phyloP scores from a whole-genome alignment of 2,888 invertebrate genomes.

The Dasysyrphus albostriatus region DNA sequence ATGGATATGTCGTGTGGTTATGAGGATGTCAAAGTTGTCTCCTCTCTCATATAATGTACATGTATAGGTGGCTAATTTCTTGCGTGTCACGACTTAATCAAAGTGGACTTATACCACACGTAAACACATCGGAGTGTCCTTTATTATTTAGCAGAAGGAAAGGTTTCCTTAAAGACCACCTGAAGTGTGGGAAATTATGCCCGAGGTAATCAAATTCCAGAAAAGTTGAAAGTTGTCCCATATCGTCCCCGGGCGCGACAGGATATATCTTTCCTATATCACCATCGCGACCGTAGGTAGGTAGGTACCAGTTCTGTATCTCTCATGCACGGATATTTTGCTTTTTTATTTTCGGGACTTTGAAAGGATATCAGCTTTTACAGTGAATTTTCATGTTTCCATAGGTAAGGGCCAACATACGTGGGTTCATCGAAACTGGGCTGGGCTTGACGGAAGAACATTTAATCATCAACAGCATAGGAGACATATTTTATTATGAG shows the following conservation, averaged over 20 bases:
- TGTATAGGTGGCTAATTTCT: slow-evolving; percentile 64
- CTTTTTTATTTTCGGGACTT: background rate
- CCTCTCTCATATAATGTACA: slow-evolving; percentile 14
- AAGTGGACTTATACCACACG: slow-evolving; percentile 67
- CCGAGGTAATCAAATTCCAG: slow-evolving; percentile 46
- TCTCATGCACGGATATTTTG: background rate
- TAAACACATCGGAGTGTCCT: slow-evolving; percentile 69
- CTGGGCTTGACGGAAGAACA: background rate
- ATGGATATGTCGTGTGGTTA: slow-evolving; percentile 24
- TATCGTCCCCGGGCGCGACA: slow-evolving; percentile 34
- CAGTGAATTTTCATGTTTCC: slow-evolving; percentile 63
- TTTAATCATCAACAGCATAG: slow-evolving; percentile 25
- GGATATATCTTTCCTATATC: slow-evolving; percentile 40
- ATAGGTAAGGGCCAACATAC: background rate
- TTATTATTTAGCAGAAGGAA: slow-evolving; percentile 53
- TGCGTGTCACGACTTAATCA: slow-evolving; percentile 71
- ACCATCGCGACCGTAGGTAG: slow-evolving; percentile 31
- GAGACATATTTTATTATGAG: slow-evolving; percentile 5
- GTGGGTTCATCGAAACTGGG: slow-evolving; percentile 17
- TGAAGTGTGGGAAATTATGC: slow-evolving; percentile 56
- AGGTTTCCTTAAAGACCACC: slow-evolving; percentile 51
- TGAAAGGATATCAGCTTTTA: slow-evolving; percentile 48
- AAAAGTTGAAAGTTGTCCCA: slow-evolving; percentile 24
- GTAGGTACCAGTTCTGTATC: background rate
- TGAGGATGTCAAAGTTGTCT: slow-evolving; percentile 31